Base-by-base conservation (phyloP, 2,888 invertebrate species). In the Clunio marinus region DNA sequence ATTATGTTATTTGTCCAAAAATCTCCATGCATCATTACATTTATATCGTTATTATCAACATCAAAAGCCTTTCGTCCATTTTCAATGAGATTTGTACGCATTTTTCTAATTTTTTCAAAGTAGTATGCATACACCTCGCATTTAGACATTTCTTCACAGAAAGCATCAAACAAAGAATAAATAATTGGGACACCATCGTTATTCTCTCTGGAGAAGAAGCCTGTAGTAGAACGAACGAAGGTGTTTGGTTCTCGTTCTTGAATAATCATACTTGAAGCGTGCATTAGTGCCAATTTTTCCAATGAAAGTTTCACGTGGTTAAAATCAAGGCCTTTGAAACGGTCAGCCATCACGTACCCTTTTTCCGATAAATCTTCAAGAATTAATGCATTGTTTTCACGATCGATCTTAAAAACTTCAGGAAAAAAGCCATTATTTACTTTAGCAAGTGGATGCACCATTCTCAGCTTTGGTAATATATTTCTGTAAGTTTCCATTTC, bases 1-100 rank as follows among this genome's bases (percentile, higher is more conserved):
- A 68, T 68, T 2, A 68, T 10, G 22, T 68, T 68, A 17, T 57
- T 68, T 3, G 58, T 58, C 68, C 68, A 68, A 17, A 68, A 35
- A 27, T 68, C 68, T 15, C 68, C 68, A 24, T 68, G 68, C 37
- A 13, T 57, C 1, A 68, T 17, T n/a, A 22, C 37, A 25, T 57
- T 22, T 1, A 68, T 58, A 25, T 68, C 68, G 1, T 25, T 17
- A 4, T 41, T 27, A 8, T 68, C 68, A 37, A 5, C 24, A 17
- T 68, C 58, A n/a, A 68, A 68, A 28, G 45, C 25, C 15, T 22
- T 57, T 22, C 15, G 25, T 7, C 27, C 68, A 35, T 32, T 37
- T 68, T 68, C 24, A 13, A 57, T 35, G 2, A 68, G 8, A 24
- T 4, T 32, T 27, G 35, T 41, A n/a, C 32, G n/a, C 1, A 68